Evolutionary conservation across 2,888 invertebrate genomes (phyloP).

Genomic region (Hofmannophila pseudospretella): DNA sequence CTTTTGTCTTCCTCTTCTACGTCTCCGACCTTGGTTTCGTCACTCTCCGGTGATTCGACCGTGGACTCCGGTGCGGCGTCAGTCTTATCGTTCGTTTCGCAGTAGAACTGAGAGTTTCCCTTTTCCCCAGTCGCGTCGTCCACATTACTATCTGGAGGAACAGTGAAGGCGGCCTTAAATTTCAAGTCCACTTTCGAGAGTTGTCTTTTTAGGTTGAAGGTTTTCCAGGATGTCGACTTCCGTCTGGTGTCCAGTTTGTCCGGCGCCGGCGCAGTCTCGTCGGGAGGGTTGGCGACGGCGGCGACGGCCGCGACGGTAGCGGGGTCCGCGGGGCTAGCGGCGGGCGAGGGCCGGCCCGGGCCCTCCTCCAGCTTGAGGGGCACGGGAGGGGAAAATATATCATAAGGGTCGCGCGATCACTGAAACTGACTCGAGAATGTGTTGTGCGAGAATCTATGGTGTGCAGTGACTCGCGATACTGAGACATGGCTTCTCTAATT

Average conservation of each 20-base stretch:
- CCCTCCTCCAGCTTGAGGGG: constrained; percentile 57
- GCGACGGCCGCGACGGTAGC: constrained; percentile 25
- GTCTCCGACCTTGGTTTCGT: constrained; percentile 14
- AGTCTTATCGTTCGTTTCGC: constrained; percentile 39
- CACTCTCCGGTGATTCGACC: constrained; percentile 33
- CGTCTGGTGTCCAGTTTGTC: constrained; percentile 72
- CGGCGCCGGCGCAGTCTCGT: constrained; percentile 26
- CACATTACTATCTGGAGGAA: constrained; percentile 57
- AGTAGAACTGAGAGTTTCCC: constrained; percentile 51
- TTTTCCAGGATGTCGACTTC: constrained; percentile 85
- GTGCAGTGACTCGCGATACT: constrained; percentile 15
- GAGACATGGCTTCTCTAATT: constrained; percentile 1
- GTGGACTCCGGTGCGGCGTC: constrained; percentile 31
- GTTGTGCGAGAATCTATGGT: constrained; percentile 13
- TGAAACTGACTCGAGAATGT: constrained; percentile 15
- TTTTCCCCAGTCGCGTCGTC: constrained; percentile 43
- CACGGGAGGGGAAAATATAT: constrained; percentile 49
- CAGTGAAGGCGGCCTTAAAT: constrained; percentile 81
- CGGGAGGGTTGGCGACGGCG: constrained; percentile 31
- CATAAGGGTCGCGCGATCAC: constrained; percentile 41
- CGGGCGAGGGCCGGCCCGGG: constrained; percentile 10
- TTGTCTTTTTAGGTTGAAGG: constrained; percentile 88
- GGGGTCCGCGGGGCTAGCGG: constrained; percentile 19
- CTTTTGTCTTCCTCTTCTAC: constrained; percentile 20
- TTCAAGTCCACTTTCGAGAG: constrained; percentile 88